Evolutionary conservation across 2,797 vertebrate genomes (phyloP).

Genomic region (Novumbra hubbsi): DNA sequence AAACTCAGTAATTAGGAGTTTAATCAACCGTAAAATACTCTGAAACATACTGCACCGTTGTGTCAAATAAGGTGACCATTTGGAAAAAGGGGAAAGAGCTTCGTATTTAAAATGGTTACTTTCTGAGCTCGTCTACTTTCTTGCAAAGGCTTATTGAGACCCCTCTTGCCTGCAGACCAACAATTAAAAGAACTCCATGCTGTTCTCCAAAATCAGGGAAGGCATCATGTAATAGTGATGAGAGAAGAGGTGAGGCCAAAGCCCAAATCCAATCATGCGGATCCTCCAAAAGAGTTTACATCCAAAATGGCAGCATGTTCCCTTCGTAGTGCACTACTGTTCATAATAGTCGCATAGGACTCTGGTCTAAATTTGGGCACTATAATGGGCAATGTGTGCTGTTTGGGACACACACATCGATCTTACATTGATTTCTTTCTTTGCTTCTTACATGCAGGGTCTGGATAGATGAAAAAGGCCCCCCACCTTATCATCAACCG

Average conservation of each 20-base stretch:
- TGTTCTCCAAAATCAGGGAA: constrained; percentile 36
- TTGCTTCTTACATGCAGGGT: neutral
- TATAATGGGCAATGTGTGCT: too few relatives aligned
- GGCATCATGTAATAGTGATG: constrained; percentile 65
- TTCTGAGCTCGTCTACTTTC: constrained; percentile 42
- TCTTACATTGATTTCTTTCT: constrained; percentile 23
- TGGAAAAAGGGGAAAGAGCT: too few relatives aligned
- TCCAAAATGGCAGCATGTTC: too few relatives aligned
- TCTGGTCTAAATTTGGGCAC: too few relatives aligned
- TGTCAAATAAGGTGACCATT: too few relatives aligned
- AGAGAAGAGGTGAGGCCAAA: constrained; percentile 44
- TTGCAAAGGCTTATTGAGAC: constrained; percentile 46
- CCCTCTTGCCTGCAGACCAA: constrained; percentile 53
- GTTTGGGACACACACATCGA: too few relatives aligned
- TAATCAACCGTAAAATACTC: too few relatives aligned
- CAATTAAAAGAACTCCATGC: constrained; percentile 59
- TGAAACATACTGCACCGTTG: too few relatives aligned
- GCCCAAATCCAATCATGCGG: constrained; percentile 29
- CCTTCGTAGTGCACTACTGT: too few relatives aligned
- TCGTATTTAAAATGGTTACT: neutral
- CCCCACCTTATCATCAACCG: neutral
- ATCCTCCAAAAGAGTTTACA: constrained; percentile 19
- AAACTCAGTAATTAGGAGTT: too few relatives aligned
- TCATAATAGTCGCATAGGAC: too few relatives aligned
- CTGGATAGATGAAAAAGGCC: neutral